Conservation (phyloP, 2,113 vertebrate genomes). For the Delphinapterus leucas region DNA sequence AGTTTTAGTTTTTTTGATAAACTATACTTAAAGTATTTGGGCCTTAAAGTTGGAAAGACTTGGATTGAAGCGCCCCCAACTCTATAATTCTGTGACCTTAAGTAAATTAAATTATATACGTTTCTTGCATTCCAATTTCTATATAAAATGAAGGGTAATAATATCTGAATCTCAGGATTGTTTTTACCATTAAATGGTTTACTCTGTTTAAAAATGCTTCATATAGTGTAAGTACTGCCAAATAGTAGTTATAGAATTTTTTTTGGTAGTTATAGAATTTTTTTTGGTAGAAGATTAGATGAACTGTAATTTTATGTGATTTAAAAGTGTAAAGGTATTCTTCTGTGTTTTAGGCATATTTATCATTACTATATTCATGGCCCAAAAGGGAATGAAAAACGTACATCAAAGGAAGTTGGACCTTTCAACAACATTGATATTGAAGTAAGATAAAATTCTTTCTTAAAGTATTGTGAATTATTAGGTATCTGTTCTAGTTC, state of each 20-base stretch:
- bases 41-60: not conserved
- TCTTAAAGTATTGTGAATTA: not conserved
- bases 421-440: constrained; percentile 87
- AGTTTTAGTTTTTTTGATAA: not conserved
- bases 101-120: not conserved
- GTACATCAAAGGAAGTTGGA: constrained; percentile 51
- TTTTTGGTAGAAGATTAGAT: constrained; percentile 24
- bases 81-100: not conserved
- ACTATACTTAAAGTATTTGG: not conserved
- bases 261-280: not conserved
- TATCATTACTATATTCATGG: constrained; percentile 98
- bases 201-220: not conserved
- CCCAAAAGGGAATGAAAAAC: constrained; percentile 86
- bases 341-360: constrained; percentile 87
- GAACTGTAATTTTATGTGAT: constrained; percentile 3
- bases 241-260: not conserved
- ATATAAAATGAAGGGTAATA: not conserved
- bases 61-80: not conserved
- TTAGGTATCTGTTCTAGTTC: not conserved
- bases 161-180: constrained; percentile 1
- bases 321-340: constrained; percentile 45
- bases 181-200: constrained; percentile 30
- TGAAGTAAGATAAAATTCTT: constrained; percentile 82
- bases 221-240: not conserved
- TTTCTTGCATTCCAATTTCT: not conserved